A percentile compares a stretch with the other conserved stretches of the same genome.
Evolutionary conservation across 2,113 vertebrate genomes (phyloP).

Genomic region (Mormyrus iriodes): DNA sequence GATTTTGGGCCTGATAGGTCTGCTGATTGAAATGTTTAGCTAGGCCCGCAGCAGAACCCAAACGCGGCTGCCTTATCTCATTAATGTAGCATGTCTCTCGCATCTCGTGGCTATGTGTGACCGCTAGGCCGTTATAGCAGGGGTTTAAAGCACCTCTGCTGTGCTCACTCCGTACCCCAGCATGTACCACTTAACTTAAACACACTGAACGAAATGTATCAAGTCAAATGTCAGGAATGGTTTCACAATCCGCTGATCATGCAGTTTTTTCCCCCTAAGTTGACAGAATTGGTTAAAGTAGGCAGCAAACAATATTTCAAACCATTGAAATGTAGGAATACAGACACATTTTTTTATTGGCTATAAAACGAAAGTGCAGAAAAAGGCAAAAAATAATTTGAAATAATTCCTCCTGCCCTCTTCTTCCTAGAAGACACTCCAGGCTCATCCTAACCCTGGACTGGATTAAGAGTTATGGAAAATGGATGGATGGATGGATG

Average conservation of each 20-base stretch:
- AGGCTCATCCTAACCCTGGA: neutral
- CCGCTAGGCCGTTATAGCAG: neutral
- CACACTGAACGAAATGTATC: neutral
- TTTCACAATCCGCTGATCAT: neutral
- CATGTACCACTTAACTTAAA: neutral
- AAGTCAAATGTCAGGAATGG: neutral
- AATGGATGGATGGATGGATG: neutral
- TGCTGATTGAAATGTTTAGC: conserved; percentile 43
- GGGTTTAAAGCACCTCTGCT: neutral
- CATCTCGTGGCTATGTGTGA: conserved; percentile 15
- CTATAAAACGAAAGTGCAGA: neutral
- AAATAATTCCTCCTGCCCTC: neutral
- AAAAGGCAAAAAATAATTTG: neutral
- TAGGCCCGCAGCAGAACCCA: conserved; percentile 32
- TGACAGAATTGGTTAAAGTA: neutral
- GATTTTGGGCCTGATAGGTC: conserved; percentile 37
- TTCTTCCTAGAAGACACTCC: neutral
- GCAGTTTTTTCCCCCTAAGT: neutral
- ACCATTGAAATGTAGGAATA: neutral
- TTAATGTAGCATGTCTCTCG: conserved; percentile 39
- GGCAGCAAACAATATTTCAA: neutral
- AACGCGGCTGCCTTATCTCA: conserved; percentile 43
- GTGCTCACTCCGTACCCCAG: neutral
- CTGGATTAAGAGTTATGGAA: neutral
- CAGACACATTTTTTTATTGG: neutral